Percentiles rank a stretch among this genome's conserved stretches.
Conservation (phyloP, 2,797 vertebrate species). For the Malacoraja senta region DNA sequence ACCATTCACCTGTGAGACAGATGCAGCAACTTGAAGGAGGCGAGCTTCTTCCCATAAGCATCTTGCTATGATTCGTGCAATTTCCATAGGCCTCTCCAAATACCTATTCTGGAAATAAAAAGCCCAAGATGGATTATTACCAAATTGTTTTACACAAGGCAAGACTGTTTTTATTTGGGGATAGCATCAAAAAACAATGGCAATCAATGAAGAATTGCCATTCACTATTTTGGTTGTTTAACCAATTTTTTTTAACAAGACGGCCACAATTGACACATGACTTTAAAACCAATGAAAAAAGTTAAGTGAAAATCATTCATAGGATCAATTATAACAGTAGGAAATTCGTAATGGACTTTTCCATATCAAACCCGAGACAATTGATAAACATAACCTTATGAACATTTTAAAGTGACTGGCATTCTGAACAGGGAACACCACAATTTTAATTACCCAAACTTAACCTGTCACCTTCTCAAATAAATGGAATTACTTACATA, state of each 20-base stretch:
- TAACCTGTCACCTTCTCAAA: not conserved
- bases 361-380: too few species aligned
- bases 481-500: not conserved
- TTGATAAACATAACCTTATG: not conserved
- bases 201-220: not conserved
- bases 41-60: conserved; percentile 94
- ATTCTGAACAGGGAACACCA: not conserved
- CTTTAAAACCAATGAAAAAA: not conserved
- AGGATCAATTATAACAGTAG: not conserved
- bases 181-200: not conserved
- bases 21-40: conserved; percentile 83
- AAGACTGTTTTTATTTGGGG: not conserved
- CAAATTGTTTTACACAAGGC: not conserved
- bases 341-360: not conserved
- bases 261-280: not conserved
- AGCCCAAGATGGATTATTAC: not conserved
- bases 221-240: not conserved
- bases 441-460: not conserved
- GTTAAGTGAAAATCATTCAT: too few species aligned
- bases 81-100: conserved; percentile 94
- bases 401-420: not conserved
- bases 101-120: conserved; percentile 75
- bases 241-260: not conserved
- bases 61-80: conserved; percentile 89
- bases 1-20: conserved; percentile 75